phyloP scores from a whole-genome alignment of 2,888 invertebrate genomes.

The Netelia inedita region DNA sequence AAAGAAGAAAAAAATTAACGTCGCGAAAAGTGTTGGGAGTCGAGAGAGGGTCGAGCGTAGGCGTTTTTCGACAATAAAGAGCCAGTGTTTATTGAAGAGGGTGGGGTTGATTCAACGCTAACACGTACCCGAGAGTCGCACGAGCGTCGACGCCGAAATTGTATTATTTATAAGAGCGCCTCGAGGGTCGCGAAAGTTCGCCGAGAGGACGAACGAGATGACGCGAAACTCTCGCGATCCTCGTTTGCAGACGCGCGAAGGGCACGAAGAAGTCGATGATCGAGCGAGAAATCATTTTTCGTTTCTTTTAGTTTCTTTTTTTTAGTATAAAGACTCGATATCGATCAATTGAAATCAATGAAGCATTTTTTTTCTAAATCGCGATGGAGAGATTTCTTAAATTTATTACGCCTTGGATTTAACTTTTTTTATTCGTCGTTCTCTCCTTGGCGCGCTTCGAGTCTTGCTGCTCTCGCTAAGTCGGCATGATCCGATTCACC shows the following conservation, averaged over 20 bases:
- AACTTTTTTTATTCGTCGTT: conserved; percentile 43
- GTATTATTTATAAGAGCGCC: conserved; percentile 48
- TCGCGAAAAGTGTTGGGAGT: conserved; percentile 45
- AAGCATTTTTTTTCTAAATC: neutral
- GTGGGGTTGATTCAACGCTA: conserved; percentile 34
- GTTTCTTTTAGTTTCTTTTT: neutral
- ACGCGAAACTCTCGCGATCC: neutral
- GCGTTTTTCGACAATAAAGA: conserved; percentile 71
- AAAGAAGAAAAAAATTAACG: conserved; percentile 47
- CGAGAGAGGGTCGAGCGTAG: conserved; percentile 37
- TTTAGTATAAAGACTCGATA: neutral
- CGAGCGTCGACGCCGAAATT: conserved; percentile 21
- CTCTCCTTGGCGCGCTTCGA: neutral
- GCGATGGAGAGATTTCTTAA: conserved; percentile 7
- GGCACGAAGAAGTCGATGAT: neutral
- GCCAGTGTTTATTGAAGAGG: conserved; percentile 71
- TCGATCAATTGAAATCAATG: neutral
- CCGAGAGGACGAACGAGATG: conserved; percentile 9
- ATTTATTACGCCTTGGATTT: conserved; percentile 41
- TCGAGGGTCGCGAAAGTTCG: conserved; percentile 41
- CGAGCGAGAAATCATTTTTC: neutral
- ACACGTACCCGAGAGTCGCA: neutral
- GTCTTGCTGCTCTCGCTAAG: conserved; percentile 66
- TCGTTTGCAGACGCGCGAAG: conserved; percentile 2
- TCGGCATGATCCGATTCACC: conserved; percentile 59